phyloP scores from a whole-genome alignment of 2,797 vertebrate species.

The Pseudopleuronectes americanus region DNA sequence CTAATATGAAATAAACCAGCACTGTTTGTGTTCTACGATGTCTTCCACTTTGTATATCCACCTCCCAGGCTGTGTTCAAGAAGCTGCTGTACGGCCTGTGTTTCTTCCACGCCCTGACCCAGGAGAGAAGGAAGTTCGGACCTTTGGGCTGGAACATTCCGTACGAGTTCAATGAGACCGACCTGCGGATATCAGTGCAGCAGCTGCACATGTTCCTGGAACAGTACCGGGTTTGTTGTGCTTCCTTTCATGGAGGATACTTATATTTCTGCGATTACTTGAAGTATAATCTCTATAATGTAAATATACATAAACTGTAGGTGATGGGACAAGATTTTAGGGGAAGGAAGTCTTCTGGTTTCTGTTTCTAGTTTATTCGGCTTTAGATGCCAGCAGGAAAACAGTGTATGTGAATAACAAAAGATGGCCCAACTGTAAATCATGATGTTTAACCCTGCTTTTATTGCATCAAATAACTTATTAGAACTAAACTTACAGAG shows the following conservation, averaged over 20 bases:
- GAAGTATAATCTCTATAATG: neutral
- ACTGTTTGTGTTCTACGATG: slow-evolving; percentile 3
- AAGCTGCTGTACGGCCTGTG: slow-evolving; percentile 89
- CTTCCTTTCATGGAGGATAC: neutral
- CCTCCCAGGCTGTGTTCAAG: slow-evolving; percentile 87
- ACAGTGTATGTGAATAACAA: too few relatives aligned
- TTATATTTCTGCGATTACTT: neutral
- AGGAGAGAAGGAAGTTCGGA: slow-evolving; percentile 91
- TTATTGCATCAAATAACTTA: too few relatives aligned
- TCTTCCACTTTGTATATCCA: slow-evolving; percentile 34
- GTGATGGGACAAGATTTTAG: too few relatives aligned
- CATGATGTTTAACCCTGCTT: too few relatives aligned
- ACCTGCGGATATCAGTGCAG: slow-evolving; percentile 91
- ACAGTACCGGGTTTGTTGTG: slow-evolving; percentile 85
- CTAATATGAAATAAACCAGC: slow-evolving; percentile 17
- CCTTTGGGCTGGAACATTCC: slow-evolving; percentile 94
- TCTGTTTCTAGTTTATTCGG: too few relatives aligned
- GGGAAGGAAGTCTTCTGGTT: too few relatives aligned
- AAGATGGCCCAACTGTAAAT: too few relatives aligned
- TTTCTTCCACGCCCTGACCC: slow-evolving; percentile 91
- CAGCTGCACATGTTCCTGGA: slow-evolving; percentile 92
- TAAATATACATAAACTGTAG: too few relatives aligned
- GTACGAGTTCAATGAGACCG: slow-evolving; percentile 92
- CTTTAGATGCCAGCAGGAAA: too few relatives aligned
- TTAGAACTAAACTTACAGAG: too few relatives aligned